These are phyloP conservation scores for Pogonocherus hispidulus DNA, from an alignment of 2,888 invertebrate genomes.

Conservation along the genomic window DNA sequence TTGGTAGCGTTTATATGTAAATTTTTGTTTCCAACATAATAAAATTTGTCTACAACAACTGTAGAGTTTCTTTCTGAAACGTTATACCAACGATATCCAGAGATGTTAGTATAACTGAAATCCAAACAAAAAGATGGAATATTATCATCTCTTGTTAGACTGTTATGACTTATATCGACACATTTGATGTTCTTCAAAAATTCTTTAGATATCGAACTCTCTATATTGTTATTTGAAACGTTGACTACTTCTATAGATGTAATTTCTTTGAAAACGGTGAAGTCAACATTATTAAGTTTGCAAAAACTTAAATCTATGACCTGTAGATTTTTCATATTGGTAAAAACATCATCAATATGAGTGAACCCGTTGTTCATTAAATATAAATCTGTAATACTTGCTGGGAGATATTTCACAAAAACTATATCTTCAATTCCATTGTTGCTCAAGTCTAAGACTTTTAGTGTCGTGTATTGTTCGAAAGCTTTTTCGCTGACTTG, in stretches of 20 bases:
- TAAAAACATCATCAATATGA: constrained; percentile 22
- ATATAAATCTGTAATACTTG: constrained; percentile 25
- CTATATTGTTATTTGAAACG: constrained; percentile 38
- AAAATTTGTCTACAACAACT: constrained; percentile 33
- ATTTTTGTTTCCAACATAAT: constrained; percentile 30
- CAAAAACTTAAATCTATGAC: constrained; percentile 36
- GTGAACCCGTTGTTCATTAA: constrained; percentile 32
- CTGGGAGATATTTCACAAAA: constrained; percentile 29
- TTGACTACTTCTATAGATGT: constrained; percentile 33
- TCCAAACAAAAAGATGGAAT: constrained; percentile 42
- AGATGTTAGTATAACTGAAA: constrained; percentile 36
- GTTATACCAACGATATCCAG: constrained; percentile 40
- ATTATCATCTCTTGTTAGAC: constrained; percentile 33
- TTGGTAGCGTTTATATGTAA: constrained; percentile 34
- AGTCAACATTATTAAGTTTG: constrained; percentile 26
- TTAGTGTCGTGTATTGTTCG: neutral
- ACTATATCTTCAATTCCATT: constrained; percentile 30
- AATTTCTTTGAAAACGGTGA: constrained; percentile 39
- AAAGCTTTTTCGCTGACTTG: constrained; percentile 25
- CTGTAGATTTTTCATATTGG: constrained; percentile 18
- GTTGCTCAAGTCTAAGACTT: constrained; percentile 32
- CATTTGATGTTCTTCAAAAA: constrained; percentile 43
- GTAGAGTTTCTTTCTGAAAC: constrained; percentile 34
- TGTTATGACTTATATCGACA: constrained; percentile 42
- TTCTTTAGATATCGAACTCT: constrained; percentile 32